Percentiles rank a stretch among this genome's conserved stretches.
Evolutionary conservation across 2,888 invertebrate species (phyloP).

Genomic region (Luffia ferchaultella): DNA sequence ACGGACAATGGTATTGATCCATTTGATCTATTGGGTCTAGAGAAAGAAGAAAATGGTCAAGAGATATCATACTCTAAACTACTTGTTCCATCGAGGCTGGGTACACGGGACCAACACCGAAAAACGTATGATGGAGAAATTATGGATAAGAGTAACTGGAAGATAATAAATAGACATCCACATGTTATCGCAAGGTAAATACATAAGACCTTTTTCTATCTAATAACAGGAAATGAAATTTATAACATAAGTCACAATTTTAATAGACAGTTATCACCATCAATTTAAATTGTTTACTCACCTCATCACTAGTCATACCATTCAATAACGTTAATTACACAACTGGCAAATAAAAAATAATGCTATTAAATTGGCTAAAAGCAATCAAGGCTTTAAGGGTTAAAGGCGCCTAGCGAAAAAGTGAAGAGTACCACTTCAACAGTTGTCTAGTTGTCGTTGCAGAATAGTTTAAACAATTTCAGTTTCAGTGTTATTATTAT

Average conservation of each 20-base stretch:
- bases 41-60: slow-evolving; percentile 85
- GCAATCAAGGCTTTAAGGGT: too few species aligned
- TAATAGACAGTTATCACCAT: not conserved
- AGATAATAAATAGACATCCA: slow-evolving; percentile 48
- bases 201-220: slow-evolving; percentile 2
- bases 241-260: not conserved
- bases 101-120: slow-evolving; percentile 49
- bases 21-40: slow-evolving; percentile 84
- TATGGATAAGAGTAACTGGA: slow-evolving; percentile 48
- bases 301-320: too few species aligned
- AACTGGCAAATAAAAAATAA: too few species aligned
- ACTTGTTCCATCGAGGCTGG: slow-evolving; percentile 74
- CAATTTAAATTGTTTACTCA: not conserved
- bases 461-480: too few species aligned
- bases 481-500: too few species aligned
- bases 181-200: slow-evolving; percentile 68
- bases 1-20: slow-evolving; percentile 86
- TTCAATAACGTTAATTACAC: too few species aligned
- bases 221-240: not conserved
- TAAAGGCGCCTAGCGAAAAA: too few species aligned
- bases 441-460: too few species aligned
- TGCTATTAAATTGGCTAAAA: too few species aligned
- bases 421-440: too few species aligned
- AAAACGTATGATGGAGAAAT: slow-evolving; percentile 57
- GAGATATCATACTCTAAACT: slow-evolving; percentile 90